phyloP scores from a whole-genome alignment of 2,888 invertebrate genomes.

The Dorcus parallelipipedus region DNA sequence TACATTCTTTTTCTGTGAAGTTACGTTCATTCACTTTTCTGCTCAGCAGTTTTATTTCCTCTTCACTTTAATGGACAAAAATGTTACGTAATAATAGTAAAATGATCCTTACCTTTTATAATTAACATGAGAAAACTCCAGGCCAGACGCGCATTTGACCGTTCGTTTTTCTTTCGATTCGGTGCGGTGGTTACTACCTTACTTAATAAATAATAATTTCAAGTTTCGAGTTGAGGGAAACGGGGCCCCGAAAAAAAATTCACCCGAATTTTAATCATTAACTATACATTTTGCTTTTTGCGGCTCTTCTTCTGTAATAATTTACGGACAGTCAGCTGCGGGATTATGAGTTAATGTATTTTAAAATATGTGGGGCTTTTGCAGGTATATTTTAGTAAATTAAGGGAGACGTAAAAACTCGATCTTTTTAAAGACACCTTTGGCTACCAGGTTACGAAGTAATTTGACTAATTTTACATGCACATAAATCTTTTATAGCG shows the following conservation, averaged over 20 bases:
- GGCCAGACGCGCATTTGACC: neutral
- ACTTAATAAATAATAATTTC: too few relatives aligned
- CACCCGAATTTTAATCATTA: neutral
- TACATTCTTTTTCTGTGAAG: slow-evolving; percentile 10
- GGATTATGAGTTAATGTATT: slow-evolving; percentile 28
- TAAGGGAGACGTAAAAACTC: slow-evolving; percentile 19
- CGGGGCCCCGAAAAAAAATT: neutral
- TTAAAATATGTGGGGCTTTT: slow-evolving; percentile 26
- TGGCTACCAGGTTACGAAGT: slow-evolving; percentile 25
- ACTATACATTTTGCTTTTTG: slow-evolving; percentile 7
- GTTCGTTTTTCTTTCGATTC: too few relatives aligned
- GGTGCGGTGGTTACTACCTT: too few relatives aligned
- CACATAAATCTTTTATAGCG: neutral
- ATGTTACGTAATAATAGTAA: slow-evolving; percentile 17
- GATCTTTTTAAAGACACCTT: slow-evolving; percentile 16
- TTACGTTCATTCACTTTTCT: slow-evolving; percentile 19
- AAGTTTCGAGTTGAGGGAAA: too few relatives aligned
- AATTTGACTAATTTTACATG: slow-evolving; percentile 17
- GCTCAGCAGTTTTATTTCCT: slow-evolving; percentile 15
- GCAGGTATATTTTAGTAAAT: slow-evolving; percentile 24
- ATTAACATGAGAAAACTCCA: neutral
- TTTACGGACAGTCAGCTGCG: slow-evolving; percentile 22
- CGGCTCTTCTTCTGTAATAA: slow-evolving; percentile 2
- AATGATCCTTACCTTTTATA: slow-evolving; percentile 13
- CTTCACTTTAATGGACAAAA: slow-evolving; percentile 11